Percentiles rank a stretch among this genome's conserved stretches.
These are phyloP conservation scores for Cynaeus angustus DNA, from an alignment of 2,888 invertebrate genomes.

Conservation along the genomic window DNA sequence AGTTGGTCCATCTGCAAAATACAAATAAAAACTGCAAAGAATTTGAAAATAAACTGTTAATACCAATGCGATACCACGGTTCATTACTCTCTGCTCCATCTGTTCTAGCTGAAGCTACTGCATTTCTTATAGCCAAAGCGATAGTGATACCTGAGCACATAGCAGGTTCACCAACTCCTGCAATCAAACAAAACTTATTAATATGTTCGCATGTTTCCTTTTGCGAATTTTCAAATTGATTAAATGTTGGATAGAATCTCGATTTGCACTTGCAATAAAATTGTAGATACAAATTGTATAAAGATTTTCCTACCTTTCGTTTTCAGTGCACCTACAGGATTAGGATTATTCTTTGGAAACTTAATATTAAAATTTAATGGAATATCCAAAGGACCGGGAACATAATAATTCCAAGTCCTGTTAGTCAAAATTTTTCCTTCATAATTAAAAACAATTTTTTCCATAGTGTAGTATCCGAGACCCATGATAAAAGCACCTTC, in stretches of 20 bases:
- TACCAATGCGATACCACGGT: slow-evolving; percentile 54
- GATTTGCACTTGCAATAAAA: too few species aligned
- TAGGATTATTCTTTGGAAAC: slow-evolving; percentile 79
- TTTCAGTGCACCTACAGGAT: slow-evolving; percentile 79
- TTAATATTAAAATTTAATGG: slow-evolving; percentile 84
- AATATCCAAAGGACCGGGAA: slow-evolving; percentile 85
- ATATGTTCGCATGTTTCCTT: too few species aligned
- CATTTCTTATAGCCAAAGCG: slow-evolving; percentile 80
- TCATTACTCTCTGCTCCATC: slow-evolving; percentile 77
- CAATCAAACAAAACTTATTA: not conserved
- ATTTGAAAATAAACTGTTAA: not conserved
- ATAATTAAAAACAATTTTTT: slow-evolving; percentile 76
- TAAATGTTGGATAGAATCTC: too few species aligned
- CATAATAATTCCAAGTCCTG: slow-evolving; percentile 88
- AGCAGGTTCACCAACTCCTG: not conserved
- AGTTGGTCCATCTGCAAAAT: not conserved
- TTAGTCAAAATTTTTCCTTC: slow-evolving; percentile 82
- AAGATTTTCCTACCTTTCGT: slow-evolving; percentile 78
- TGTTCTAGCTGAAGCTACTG: slow-evolving; percentile 78
- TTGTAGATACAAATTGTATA: too few species aligned
- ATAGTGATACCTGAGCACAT: not conserved
- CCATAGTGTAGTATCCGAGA: slow-evolving; percentile 82
- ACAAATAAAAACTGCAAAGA: not conserved
- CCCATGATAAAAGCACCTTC: slow-evolving; percentile 82
- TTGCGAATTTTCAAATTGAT: too few species aligned